Percentiles rank a stretch among this genome's conserved stretches.
phyloP scores from a whole-genome alignment of 2,888 invertebrate genomes.

The Orgyia antiqua region DNA sequence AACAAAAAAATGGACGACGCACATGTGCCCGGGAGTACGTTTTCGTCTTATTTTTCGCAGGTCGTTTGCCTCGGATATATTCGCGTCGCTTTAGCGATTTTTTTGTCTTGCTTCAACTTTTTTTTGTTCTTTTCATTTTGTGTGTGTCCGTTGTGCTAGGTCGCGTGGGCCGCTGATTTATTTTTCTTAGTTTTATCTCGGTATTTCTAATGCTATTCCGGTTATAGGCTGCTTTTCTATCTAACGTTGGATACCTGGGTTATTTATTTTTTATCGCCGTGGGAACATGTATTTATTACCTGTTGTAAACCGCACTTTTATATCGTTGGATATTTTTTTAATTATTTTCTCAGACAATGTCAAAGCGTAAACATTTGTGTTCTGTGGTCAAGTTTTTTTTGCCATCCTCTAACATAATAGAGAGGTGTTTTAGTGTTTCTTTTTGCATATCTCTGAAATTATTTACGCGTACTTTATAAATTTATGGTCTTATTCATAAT shows the following conservation, averaged over 20 bases:
- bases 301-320: slow-evolving; percentile 12
- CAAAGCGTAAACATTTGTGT: no score
- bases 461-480: no score
- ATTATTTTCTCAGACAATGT: slow-evolving; percentile 11
- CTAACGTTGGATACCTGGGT: slow-evolving; percentile 20
- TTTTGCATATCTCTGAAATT: no score
- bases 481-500: no score
- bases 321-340: slow-evolving; percentile 1
- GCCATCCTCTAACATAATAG: no score
- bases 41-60: slow-evolving; percentile 74
- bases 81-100: slow-evolving; percentile 46
- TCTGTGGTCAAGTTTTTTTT: no score
- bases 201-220: slow-evolving; percentile 43
- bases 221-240: slow-evolving; percentile 39
- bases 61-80: slow-evolving; percentile 70
- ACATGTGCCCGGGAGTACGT: slow-evolving; percentile 68
- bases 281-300: slow-evolving; percentile 21
- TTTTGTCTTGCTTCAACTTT: slow-evolving; percentile 37
- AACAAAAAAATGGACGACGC: slow-evolving; percentile 70
- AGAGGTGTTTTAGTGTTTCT: no score
- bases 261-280: slow-evolving; percentile 21
- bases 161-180: slow-evolving; percentile 60
- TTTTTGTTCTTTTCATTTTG: slow-evolving; percentile 49
- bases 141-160: slow-evolving; percentile 63
- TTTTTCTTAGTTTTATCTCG: slow-evolving; percentile 45